Evolutionary conservation across 2,797 vertebrate genomes (phyloP), one percentile per base, ranked within the genome.

Genomic region (Pipistrellus pipistrellus): DNA sequence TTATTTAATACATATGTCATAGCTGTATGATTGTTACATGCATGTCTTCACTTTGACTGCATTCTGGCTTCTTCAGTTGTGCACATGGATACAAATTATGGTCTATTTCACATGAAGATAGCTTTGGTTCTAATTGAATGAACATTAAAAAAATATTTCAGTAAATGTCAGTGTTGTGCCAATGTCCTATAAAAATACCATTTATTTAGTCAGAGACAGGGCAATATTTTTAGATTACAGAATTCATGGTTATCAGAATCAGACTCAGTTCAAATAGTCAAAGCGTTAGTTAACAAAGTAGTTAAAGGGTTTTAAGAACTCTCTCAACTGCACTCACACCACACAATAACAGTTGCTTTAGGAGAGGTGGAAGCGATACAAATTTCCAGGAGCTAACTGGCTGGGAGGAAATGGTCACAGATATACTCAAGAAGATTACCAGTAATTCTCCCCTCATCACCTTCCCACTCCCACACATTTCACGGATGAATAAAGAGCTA

Each of bases 1-100:
- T 96, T 94, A 75, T 71, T 96, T 94, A 93, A 53, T 85, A 94
- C 59, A 27, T 84, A 59, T 95, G 27, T 77, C 55, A 78, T 88
- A 38, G 21, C 76, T 85, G 6, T 90, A 46, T 96, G 87, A 84
- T 66, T 94, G 9, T 73, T 44, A 14, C 48, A 27, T 83, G 62
- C n/a, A 81, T 53, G 18, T 83, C 41, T 97, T 86, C 8, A 30
- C 88, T 96, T 82, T 76, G 35, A 86, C 12, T 71, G 30, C 11
- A 7, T 90, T 95, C 73, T 97, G 77, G 21, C 21, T 89, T 94
- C 78, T 62, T 90, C 46, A 32, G 10, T 93, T 21, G 25, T 44
- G 62, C 35, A 66, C 15, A 21, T 64, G 3, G 75, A 38, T 69
- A 90, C 57, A 95, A 95, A 91, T 66, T 17, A 23, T 51, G 35